Percentiles rank a stretch among this genome's conserved stretches.
Evolutionary conservation across 2,888 invertebrate species (phyloP).

Genomic region (Yponomeuta malinellus): DNA sequence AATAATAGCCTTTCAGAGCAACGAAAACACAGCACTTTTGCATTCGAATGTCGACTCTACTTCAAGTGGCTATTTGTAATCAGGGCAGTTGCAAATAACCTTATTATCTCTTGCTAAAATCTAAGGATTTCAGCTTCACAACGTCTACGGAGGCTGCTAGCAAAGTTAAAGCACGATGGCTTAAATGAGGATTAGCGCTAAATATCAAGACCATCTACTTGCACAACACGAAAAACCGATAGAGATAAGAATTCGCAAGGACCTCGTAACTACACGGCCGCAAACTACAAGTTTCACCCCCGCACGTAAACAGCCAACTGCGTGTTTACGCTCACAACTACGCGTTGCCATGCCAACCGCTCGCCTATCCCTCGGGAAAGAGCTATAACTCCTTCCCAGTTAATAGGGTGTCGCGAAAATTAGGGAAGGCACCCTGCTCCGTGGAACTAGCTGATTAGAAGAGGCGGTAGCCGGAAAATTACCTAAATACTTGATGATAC

Average conservation of each 20-base stretch:
- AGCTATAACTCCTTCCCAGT: constrained; percentile 60
- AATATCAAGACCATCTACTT: constrained; percentile 15
- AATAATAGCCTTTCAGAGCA: neutral
- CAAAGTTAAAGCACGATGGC: neutral
- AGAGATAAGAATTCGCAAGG: constrained; percentile 53
- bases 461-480: constrained; percentile 56
- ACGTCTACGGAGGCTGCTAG: neutral
- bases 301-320: constrained; percentile 39
- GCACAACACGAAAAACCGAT: constrained; percentile 21
- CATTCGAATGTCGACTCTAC: neutral
- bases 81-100: neutral
- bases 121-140: neutral
- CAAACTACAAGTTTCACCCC: constrained; percentile 43
- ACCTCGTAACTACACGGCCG: constrained; percentile 35
- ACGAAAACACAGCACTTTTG: neutral
- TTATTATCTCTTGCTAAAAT: neutral
- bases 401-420: constrained; percentile 67
- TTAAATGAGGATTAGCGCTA: neutral
- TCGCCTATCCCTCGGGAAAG: constrained; percentile 49
- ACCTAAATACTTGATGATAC: constrained; percentile 57
- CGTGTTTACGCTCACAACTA: constrained; percentile 44
- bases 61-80: neutral
- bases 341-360: constrained; percentile 46
- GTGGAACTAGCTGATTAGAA: constrained; percentile 61
- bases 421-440: constrained; percentile 54